A percentile compares a stretch with the other conserved stretches of the same genome.
These are phyloP conservation scores for Antheraea mylitta DNA, from an alignment of 1,140 invertebrate species.

Conservation along the genomic window DNA sequence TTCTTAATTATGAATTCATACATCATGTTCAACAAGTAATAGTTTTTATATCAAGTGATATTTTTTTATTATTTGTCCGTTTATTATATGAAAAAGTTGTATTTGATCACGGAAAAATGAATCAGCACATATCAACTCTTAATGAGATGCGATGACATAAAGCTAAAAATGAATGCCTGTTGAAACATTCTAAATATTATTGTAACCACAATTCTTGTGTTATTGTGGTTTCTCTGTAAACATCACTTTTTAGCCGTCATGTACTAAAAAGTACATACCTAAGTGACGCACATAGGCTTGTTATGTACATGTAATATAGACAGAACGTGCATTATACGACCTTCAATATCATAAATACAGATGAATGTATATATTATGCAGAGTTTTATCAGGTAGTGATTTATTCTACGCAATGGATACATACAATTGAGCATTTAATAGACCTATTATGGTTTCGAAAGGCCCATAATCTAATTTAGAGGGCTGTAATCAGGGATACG, in stretches of 20 bases:
- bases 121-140: background rate
- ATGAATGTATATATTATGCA: background rate
- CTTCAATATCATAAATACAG: slow-evolving; percentile 11
- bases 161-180: background rate
- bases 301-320: slow-evolving; percentile 16
- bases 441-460: no score
- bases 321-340: slow-evolving; percentile 15
- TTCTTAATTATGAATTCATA: no score
- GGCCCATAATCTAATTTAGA: no score
- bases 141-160: background rate
- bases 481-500: no score
- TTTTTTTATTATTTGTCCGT: no score
- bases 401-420: background rate
- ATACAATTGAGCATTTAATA: no score
- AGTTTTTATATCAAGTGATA: no score
- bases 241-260: slow-evolving; percentile 19
- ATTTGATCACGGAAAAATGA: background rate
- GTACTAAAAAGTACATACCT: slow-evolving; percentile 16
- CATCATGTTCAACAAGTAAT: no score
- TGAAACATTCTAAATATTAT: background rate
- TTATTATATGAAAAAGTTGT: no score
- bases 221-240: slow-evolving; percentile 15
- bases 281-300: slow-evolving; percentile 20
- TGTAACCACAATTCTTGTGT: background rate
- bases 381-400: background rate